phyloP scores from a whole-genome alignment of 2,113 vertebrate species.

The Clarias macrocephalus region DNA sequence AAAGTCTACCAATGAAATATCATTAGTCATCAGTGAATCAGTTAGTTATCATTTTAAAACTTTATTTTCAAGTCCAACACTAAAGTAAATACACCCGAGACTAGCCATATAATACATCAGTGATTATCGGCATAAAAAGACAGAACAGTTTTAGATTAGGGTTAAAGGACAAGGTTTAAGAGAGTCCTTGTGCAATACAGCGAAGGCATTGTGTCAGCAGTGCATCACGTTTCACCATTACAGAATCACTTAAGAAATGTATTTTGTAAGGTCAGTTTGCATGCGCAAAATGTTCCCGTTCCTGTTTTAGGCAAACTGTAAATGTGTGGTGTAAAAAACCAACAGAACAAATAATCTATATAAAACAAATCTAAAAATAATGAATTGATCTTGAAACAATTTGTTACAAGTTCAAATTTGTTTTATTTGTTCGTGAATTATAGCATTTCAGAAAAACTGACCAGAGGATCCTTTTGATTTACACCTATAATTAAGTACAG shows the following conservation, averaged over 20 bases:
- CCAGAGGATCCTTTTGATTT: background rate
- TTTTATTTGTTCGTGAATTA: background rate
- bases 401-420: background rate
- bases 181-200: background rate
- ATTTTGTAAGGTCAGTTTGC: background rate
- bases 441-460: background rate
- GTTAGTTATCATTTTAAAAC: background rate
- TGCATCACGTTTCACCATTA: constrained; percentile 34
- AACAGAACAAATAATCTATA: background rate
- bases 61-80: background rate
- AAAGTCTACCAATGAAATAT: background rate
- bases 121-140: background rate
- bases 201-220: background rate
- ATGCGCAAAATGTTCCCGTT: background rate
- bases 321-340: background rate
- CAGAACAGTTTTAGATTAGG: too few species aligned
- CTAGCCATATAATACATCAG: background rate
- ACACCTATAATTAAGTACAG: background rate
- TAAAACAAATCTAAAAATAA: too few species aligned
- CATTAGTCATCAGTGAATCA: background rate
- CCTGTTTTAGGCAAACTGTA: background rate
- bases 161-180: background rate
- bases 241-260: background rate
- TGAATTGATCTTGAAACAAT: background rate
- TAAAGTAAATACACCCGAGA: too few species aligned